Evolutionary conservation across 2,797 vertebrate species (phyloP), one percentile per base, ranked within the genome.

Genomic region (Malurus splendens): DNA sequence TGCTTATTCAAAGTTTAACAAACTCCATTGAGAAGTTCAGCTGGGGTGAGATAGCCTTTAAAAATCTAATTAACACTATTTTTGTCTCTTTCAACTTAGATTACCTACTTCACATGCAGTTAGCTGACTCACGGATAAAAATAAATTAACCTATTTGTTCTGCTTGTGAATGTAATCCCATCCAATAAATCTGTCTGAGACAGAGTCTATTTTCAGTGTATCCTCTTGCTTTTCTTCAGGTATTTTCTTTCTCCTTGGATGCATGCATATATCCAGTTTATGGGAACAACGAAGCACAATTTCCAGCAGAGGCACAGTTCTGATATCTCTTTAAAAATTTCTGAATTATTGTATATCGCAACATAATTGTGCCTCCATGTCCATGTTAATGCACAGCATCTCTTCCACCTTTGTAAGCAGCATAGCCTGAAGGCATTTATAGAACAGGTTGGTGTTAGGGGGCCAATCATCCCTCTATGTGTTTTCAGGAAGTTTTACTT

Each of bases 1-100:
- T 82, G 30, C 28, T 88, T 39, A 51, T 77, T 81, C 3, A 1
- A 85, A 94, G 47, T 88, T 84, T 67, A 65, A 54, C 23, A 79
- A 56, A 93, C n/a, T 62, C 36, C 27, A 10, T 32, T 66, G n/a
- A 86, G 51, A 76, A 87, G 86, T 87, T 93, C 81, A 85, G 2
- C 39, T 61, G 17, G 65, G 76, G 72, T 92, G 61, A 90, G 65
- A 82, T 25, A 90, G 50, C 51, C 88, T 90, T 80, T 90, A 87
- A 76, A 94, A 92, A 88, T 59, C 66, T 90, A 87, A 93, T 92
- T 89, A 93, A 60, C 47, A 47, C 24, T 60, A n/a, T 38, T 82
- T 88, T 80, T 88, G 30, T 71, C 32, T 84, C 83, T 61, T 91
- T 86, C 75, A 77, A 87, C 44, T 88, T 68, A 82, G 41, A 82